A percentile compares a stretch with the other conserved stretches of the same genome.
These are phyloP conservation scores for Ceriagrion tenellum DNA, from an alignment of 2,888 invertebrate species.

Conservation along the genomic window DNA sequence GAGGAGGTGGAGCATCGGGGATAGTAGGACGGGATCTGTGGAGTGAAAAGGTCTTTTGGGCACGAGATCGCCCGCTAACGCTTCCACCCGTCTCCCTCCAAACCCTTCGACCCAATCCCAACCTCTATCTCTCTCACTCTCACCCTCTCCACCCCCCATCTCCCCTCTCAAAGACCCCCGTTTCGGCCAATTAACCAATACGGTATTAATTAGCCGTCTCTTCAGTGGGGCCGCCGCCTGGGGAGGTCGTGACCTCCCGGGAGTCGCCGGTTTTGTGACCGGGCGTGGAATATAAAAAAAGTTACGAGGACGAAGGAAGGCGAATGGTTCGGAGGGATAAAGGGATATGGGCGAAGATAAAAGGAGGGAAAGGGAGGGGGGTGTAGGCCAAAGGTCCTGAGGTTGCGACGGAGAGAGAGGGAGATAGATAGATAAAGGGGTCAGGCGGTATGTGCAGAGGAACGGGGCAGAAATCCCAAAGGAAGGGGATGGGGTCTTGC, in stretches of 20 bases:
- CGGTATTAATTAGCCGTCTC: conserved; percentile 67
- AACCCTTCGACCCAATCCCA: background rate
- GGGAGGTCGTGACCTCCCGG: conserved; percentile 56
- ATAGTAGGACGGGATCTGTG: background rate
- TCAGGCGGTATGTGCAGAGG: background rate
- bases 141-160: background rate
- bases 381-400: conserved; percentile 42
- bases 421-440: background rate
- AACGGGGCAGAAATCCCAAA: conserved; percentile 1
- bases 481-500: background rate
- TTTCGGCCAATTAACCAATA: conserved; percentile 68
- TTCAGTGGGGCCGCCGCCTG: conserved; percentile 49
- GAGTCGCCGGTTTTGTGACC: conserved; percentile 57
- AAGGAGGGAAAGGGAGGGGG: background rate
- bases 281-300: conserved; percentile 41
- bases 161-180: conserved; percentile 14
- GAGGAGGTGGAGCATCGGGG: background rate
- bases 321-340: background rate
- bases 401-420: conserved; percentile 28
- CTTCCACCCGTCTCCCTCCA: background rate
- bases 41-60: background rate
- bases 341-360: background rate
- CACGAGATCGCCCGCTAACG: conserved; percentile 6
- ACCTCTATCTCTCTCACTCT: background rate
- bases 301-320: background rate